Evolutionary conservation across 2,888 invertebrate species (phyloP).

Genomic region (Petrophora chlorosata): DNA sequence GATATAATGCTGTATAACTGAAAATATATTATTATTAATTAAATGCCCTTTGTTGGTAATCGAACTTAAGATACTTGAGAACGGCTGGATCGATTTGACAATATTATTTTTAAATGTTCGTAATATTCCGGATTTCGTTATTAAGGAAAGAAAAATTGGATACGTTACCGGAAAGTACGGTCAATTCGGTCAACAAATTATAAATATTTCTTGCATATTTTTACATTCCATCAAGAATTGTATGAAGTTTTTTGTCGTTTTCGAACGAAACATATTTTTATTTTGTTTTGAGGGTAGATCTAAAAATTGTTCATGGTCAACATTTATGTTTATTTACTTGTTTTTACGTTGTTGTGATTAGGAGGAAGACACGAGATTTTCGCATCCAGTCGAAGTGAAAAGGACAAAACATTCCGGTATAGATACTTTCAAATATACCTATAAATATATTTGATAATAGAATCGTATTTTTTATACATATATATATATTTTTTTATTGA

Average conservation of each 20-base stretch:
- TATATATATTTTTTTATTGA: background rate
- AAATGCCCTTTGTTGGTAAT: too few species aligned
- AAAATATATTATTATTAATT: too few species aligned
- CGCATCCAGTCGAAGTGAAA: slow-evolving; percentile 46
- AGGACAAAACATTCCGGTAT: slow-evolving; percentile 51
- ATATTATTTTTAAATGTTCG: too few species aligned
- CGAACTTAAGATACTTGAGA: too few species aligned
- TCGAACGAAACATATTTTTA: slow-evolving; percentile 4
- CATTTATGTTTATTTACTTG: slow-evolving; percentile 5
- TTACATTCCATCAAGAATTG: too few species aligned
- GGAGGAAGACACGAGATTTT: slow-evolving; percentile 55
- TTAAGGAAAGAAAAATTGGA: too few species aligned
- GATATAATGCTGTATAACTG: too few species aligned
- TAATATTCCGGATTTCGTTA: too few species aligned
- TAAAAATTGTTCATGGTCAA: background rate
- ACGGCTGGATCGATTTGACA: too few species aligned
- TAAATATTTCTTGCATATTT: too few species aligned
- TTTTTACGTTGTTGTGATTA: slow-evolving; percentile 29
- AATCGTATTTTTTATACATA: slow-evolving; percentile 1
- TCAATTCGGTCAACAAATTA: too few species aligned
- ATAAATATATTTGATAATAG: background rate
- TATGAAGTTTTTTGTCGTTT: background rate
- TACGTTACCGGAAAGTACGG: too few species aligned
- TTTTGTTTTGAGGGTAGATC: background rate
- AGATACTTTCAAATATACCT: background rate